Percentiles rank a stretch among this genome's conserved stretches.
Evolutionary conservation across 1,140 invertebrate genomes (phyloP).

Genomic region (Ceratina australensis): DNA sequence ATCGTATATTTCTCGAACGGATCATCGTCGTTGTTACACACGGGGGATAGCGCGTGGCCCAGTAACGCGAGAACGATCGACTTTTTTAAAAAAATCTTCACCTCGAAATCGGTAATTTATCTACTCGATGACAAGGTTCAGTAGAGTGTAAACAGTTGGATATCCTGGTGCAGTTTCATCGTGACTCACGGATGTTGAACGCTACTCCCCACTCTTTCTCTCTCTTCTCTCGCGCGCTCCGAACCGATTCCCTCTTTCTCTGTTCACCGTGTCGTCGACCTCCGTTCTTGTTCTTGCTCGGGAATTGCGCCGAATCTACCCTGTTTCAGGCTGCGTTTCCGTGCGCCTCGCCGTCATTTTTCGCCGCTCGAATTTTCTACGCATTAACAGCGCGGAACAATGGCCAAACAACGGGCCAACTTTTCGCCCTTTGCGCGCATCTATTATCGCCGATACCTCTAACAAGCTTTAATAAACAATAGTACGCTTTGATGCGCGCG

Average conservation of each 20-base stretch:
- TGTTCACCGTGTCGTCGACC: conserved; percentile 71
- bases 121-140: not conserved
- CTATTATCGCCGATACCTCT: not conserved
- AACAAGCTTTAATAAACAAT: conserved; percentile 9
- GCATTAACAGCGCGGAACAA: conserved; percentile 30
- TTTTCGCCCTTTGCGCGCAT: conserved; percentile 2
- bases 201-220: conserved; percentile 28
- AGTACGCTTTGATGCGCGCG: not conserved
- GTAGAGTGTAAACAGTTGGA: conserved; percentile 40
- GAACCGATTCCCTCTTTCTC: conserved; percentile 53
- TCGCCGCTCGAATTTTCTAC: conserved; percentile 31
- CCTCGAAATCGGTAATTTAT: not conserved
- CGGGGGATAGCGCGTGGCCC: not conserved
- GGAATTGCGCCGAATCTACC: conserved; percentile 70
- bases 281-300: conserved; percentile 59
- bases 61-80: no score
- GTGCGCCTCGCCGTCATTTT: conserved; percentile 37
- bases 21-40: not conserved
- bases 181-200: conserved; percentile 69
- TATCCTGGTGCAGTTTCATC: conserved; percentile 64
- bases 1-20: not conserved
- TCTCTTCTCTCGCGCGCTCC: conserved; percentile 12
- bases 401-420: conserved; percentile 10
- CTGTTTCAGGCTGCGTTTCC: conserved; percentile 46
- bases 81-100: no score